Evolutionary conservation across 2,888 invertebrate species (phyloP).

Genomic region (Euclidia mi): DNA sequence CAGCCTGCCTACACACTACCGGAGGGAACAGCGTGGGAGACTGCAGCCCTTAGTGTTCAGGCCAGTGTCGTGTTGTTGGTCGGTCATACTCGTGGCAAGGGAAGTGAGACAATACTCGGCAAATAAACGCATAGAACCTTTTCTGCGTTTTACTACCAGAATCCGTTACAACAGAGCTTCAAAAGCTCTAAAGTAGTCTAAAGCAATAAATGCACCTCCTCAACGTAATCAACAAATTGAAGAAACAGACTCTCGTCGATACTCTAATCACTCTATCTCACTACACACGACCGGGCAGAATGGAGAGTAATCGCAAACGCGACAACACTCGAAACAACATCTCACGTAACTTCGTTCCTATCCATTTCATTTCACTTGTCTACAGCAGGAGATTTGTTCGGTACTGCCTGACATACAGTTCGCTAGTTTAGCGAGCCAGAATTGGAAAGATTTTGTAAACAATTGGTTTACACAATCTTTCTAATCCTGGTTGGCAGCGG

Average conservation of each 20-base stretch:
- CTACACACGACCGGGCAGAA: slow-evolving; percentile 32
- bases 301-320: slow-evolving; percentile 50
- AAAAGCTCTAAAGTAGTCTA: no score
- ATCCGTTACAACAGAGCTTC: no score
- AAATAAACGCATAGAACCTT: no score
- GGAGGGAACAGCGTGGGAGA: no score
- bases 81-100: no score
- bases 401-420: slow-evolving; percentile 54
- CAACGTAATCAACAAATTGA: slow-evolving; percentile 23
- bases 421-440: slow-evolving; percentile 10
- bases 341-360: slow-evolving; percentile 78
- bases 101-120: no score
- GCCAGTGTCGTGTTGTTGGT: no score
- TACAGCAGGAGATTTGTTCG: slow-evolving; percentile 71
- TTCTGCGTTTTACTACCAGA: no score
- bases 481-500: no score
- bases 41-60: no score
- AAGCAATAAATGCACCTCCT: slow-evolving; percentile 1
- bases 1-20: no score
- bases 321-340: slow-evolving; percentile 70
- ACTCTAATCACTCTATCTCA: slow-evolving; percentile 32
- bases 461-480: no score
- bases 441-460: not conserved
- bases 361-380: slow-evolving; percentile 85
- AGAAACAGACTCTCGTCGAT: slow-evolving; percentile 25